These are phyloP conservation scores for Eilema depressum DNA, from an alignment of 2,888 invertebrate species.

Conservation along the genomic window DNA sequence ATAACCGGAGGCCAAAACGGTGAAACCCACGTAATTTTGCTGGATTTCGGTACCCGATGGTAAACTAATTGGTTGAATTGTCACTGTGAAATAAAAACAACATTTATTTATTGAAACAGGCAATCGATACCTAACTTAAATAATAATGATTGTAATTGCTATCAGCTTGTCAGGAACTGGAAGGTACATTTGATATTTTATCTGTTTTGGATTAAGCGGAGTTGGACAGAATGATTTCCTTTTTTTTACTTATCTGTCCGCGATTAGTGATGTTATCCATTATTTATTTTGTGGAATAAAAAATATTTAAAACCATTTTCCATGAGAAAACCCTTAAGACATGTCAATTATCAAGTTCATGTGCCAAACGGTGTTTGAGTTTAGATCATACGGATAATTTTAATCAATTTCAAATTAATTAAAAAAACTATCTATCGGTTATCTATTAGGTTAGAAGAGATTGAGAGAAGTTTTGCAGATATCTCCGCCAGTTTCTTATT, in stretches of 20 bases:
- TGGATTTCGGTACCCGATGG: slow-evolving; percentile 60
- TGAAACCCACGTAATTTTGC: slow-evolving; percentile 50
- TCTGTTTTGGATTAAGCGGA: not conserved
- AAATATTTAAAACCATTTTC: no score
- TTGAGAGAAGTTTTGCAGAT: no score
- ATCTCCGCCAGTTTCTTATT: no score
- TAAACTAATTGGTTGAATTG: slow-evolving; percentile 57
- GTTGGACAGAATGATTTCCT: not conserved
- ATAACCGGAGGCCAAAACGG: slow-evolving; percentile 61
- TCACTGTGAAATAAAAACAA: slow-evolving; percentile 49
- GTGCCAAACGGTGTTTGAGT: no score
- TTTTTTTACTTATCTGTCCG: not conserved
- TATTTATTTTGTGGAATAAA: slow-evolving; percentile 30
- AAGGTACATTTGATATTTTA: slow-evolving; percentile 3
- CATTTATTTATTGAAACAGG: slow-evolving; percentile 25
- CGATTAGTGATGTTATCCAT: not conserved
- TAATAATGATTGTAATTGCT: slow-evolving; percentile 17
- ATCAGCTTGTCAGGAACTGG: not conserved
- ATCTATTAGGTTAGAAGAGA: no score
- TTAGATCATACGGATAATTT: no score
- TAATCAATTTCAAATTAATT: no score
- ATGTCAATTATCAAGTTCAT: no score
- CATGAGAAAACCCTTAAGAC: no score
- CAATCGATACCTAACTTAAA: slow-evolving; percentile 15
- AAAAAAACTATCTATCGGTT: no score